Conservation (phyloP, 2,888 invertebrate species). For the Nomada fabriciana region DNA sequence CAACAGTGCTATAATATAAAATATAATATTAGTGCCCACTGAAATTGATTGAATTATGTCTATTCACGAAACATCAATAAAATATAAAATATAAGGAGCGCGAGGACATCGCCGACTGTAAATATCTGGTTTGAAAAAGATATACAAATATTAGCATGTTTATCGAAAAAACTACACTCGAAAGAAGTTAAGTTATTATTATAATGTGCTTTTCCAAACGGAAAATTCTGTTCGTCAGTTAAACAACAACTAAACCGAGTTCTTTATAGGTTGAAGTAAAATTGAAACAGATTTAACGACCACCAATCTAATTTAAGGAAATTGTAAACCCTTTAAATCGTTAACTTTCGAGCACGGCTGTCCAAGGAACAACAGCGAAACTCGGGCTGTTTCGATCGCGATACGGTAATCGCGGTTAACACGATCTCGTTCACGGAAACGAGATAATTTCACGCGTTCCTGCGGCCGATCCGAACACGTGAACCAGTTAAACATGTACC, state of each 20-base stretch:
- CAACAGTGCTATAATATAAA: no score
- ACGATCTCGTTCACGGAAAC: slow-evolving; percentile 32
- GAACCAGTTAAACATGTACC: slow-evolving; percentile 27
- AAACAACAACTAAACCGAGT: no score
- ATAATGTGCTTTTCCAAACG: neutral
- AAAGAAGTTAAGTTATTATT: neutral
- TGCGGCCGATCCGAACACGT: slow-evolving; percentile 7
- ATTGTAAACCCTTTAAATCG: neutral
- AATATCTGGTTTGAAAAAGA: no score
- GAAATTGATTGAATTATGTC: no score
- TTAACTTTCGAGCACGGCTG: neutral
- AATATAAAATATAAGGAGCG: no score
- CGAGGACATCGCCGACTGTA: no score
- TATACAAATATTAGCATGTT: no score
- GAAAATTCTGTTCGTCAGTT: no score
- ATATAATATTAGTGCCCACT: no score
- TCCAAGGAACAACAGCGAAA: neutral
- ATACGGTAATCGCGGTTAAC: slow-evolving; percentile 39
- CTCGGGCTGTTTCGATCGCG: slow-evolving; percentile 20
- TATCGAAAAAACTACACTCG: no score
- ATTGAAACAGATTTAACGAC: neutral
- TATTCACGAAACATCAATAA: no score
- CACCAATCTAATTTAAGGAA: neutral
- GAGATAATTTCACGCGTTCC: slow-evolving; percentile 38
- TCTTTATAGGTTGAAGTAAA: neutral